phyloP scores from a whole-genome alignment of 2,888 invertebrate genomes.

The Physocephala rufipes region DNA sequence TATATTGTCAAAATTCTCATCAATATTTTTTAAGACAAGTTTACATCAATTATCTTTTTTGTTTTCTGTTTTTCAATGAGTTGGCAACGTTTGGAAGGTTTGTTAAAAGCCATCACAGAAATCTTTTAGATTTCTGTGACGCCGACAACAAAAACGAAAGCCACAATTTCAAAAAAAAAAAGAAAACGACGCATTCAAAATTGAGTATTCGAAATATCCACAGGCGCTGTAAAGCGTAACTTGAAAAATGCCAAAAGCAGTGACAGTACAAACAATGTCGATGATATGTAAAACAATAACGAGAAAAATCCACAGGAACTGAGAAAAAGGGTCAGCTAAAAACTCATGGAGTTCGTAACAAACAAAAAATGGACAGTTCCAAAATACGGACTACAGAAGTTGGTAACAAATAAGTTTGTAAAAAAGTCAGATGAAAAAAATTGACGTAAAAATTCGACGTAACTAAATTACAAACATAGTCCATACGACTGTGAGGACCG shows the following conservation, averaged over 20 bases:
- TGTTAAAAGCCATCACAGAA: not conserved
- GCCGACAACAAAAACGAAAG: not conserved
- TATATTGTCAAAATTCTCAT: too few relatives aligned
- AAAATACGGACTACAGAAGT: too few relatives aligned
- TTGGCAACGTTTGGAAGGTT: slow-evolving; percentile 1
- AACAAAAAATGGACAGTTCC: too few relatives aligned
- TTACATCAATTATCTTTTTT: not conserved
- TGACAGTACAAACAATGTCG: slow-evolving; percentile 14
- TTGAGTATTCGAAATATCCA: slow-evolving; percentile 23
- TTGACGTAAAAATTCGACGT: slow-evolving; percentile 11
- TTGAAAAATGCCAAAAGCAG: slow-evolving; percentile 13
- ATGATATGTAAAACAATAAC: slow-evolving; percentile 9
- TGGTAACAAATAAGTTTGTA: not conserved
- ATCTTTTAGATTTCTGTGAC: not conserved
- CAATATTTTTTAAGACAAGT: too few relatives aligned
- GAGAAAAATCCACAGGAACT: not conserved
- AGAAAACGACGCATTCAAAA: too few relatives aligned
- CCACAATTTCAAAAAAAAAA: not conserved
- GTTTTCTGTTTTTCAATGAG: not conserved
- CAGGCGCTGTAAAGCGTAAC: not conserved
- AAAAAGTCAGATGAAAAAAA: slow-evolving; percentile 2
- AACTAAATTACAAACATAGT: slow-evolving; percentile 25
- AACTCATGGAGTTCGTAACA: not conserved
- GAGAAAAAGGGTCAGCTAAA: not conserved
- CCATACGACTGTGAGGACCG: too few relatives aligned